phyloP scores from a whole-genome alignment of 2,797 vertebrate species.

The Tamandua tetradactyla region DNA sequence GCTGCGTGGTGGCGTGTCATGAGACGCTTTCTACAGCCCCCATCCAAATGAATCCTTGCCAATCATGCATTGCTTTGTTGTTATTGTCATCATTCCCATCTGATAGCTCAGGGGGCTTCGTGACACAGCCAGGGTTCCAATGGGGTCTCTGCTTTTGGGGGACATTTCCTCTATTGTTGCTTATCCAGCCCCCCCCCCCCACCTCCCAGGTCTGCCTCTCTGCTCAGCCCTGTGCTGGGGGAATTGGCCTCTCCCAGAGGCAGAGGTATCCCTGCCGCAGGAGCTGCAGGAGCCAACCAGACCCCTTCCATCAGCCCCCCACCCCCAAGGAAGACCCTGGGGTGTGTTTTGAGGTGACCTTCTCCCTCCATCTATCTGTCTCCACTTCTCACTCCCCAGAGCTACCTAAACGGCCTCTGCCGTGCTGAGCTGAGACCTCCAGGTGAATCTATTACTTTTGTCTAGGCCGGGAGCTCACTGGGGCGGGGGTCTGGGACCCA shows the following conservation, averaged over 20 bases:
- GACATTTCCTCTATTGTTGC: accelerated
- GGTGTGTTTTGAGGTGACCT: background rate
- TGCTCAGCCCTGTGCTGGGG: background rate
- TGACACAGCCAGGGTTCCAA: background rate
- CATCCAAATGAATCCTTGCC: background rate
- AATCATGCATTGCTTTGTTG: background rate
- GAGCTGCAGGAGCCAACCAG: background rate
- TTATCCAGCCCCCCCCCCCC: background rate
- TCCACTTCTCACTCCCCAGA: background rate
- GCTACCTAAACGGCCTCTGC: background rate
- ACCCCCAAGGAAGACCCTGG: background rate
- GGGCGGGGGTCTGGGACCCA: background rate
- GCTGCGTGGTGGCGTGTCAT: background rate
- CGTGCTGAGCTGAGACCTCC: background rate
- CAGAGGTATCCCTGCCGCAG: background rate
- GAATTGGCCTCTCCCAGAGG: too few relatives aligned
- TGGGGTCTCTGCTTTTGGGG: too few relatives aligned
- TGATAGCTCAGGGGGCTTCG: background rate
- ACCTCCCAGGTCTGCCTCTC: background rate
- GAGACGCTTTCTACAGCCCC: background rate
- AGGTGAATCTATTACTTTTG: background rate
- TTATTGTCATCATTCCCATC: too few relatives aligned
- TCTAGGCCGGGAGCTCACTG: background rate
- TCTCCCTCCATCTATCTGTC: background rate
- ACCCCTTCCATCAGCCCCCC: background rate